A percentile compares a stretch with the other conserved stretches of the same genome.
phyloP scores from a whole-genome alignment of 64 coral and sea anemone genomes.

The Porites australiensis region DNA sequence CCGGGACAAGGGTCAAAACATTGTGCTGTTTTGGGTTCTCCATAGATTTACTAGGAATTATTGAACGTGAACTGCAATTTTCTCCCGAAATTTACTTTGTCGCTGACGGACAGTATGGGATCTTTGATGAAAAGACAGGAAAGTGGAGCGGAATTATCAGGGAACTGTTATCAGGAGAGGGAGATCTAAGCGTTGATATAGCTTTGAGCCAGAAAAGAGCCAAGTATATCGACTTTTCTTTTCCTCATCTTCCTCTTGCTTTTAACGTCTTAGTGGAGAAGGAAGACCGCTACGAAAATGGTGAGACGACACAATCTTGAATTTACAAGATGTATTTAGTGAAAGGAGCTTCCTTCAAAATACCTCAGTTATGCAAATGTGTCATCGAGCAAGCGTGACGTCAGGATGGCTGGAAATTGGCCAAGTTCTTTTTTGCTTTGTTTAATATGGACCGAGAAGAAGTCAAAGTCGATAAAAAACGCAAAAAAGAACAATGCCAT shows the following conservation, averaged over 20 bases:
- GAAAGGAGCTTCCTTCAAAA: no score
- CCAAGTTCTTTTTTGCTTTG: no score
- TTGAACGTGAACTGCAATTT: constrained; percentile 48
- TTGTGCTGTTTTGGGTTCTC: constrained; percentile 46
- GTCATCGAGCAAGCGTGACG: no score
- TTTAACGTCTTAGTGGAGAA: constrained; percentile 50
- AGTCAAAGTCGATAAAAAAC: no score
- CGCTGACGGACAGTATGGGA: constrained; percentile 31
- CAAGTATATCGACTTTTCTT: constrained; percentile 19
- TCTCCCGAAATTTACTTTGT: constrained; percentile 50
- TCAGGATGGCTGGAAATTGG: no score
- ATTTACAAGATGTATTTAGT: background rate
- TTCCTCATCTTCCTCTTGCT: constrained; percentile 28
- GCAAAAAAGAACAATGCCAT: no score
- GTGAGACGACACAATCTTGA: background rate
- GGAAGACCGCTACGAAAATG: background rate
- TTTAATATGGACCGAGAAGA: no score
- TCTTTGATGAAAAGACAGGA: background rate
- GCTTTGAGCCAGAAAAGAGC: background rate
- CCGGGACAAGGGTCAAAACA: background rate
- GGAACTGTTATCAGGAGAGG: constrained; percentile 1
- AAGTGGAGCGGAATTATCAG: constrained; percentile 47
- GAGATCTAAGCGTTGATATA: constrained; percentile 22
- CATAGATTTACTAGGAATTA: constrained; percentile 43
- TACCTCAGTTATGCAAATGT: no score